These are phyloP conservation scores for Platyura marginata DNA, from an alignment of 1,140 invertebrate genomes.

Conservation along the genomic window DNA sequence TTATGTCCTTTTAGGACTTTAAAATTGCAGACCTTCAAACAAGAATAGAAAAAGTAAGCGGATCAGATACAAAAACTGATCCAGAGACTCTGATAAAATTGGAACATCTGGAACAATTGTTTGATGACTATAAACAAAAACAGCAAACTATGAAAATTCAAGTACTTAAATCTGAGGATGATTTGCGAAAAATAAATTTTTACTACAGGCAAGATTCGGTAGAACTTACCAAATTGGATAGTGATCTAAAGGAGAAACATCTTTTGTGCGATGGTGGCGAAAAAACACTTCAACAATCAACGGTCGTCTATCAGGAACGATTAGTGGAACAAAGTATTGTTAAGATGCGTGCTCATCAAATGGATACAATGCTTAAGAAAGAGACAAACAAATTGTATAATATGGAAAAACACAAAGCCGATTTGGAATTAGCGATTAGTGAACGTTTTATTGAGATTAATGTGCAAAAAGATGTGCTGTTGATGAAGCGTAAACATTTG, in stretches of 20 bases:
- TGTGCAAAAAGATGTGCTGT: slow-evolving; percentile 31
- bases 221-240: slow-evolving; percentile 12
- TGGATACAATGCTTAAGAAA: slow-evolving; percentile 30
- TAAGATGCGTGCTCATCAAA: slow-evolving; percentile 31
- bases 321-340: slow-evolving; percentile 41
- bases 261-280: slow-evolving; percentile 30
- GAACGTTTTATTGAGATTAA: slow-evolving; percentile 37
- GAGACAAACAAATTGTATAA: slow-evolving; percentile 33
- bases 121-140: neutral
- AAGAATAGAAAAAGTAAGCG: neutral
- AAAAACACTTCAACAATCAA: slow-evolving; percentile 29
- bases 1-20: neutral
- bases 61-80: neutral
- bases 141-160: slow-evolving; percentile 25
- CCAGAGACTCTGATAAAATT: neutral
- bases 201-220: slow-evolving; percentile 19
- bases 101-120: neutral
- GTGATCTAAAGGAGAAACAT: slow-evolving; percentile 26
- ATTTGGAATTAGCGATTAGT: slow-evolving; percentile 35
- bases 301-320: slow-evolving; percentile 29
- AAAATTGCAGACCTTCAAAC: neutral
- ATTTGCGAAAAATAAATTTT: slow-evolving; percentile 25
- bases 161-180: slow-evolving; percentile 31
- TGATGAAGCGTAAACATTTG: slow-evolving; percentile 29
- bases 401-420: slow-evolving; percentile 34